Conservation (phyloP, 1,140 invertebrate species). For the Pentalonia nigronervosa region DNA sequence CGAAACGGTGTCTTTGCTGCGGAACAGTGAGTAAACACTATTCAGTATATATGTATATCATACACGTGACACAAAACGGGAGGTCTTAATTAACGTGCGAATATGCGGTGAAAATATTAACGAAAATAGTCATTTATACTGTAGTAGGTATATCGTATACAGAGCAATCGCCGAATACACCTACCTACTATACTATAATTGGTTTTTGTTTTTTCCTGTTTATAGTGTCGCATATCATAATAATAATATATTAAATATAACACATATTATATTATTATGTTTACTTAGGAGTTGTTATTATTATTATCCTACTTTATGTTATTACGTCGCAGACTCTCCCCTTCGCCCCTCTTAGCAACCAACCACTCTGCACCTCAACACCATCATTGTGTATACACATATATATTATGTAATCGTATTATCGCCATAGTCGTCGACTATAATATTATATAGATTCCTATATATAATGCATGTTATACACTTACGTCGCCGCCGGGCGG, state of each 20-base stretch:
- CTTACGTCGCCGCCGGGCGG: background rate
- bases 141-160: background rate
- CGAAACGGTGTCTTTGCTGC: background rate
- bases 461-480: background rate
- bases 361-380: background rate
- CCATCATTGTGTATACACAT: background rate
- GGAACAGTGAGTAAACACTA: background rate
- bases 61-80: background rate
- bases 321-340: background rate
- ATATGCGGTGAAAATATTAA: background rate
- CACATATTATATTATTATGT: background rate
- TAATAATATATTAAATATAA: background rate
- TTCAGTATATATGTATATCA: background rate
- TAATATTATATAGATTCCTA: background rate
- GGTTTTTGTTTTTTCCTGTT: background rate
- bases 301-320: background rate
- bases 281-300: background rate
- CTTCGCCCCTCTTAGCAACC: background rate
- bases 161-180: background rate
- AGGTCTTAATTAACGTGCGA: background rate
- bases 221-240: background rate
- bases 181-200: background rate
- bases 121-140: background rate
- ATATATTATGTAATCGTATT: background rate
- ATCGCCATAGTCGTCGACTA: background rate